Evolutionary conservation across 2,888 invertebrate genomes (phyloP), one percentile per base, ranked within the genome.

Genomic region (Pseudanteris insignis): DNA sequence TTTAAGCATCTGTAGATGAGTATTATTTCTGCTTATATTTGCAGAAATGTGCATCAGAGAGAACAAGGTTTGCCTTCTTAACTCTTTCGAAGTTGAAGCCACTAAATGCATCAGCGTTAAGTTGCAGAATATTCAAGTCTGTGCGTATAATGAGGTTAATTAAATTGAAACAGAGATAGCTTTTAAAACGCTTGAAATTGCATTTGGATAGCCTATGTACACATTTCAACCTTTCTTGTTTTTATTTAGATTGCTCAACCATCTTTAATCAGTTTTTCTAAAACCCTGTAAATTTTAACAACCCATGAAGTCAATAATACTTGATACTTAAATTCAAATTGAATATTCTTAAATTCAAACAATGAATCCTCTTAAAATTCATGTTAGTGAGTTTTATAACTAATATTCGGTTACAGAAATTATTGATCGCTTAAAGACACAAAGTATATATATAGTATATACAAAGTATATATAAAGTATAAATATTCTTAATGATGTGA

Each of bases 91-190:
- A 41, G 41, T 50, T 62, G 32, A 46, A 57, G 46, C 55, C 57
- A 32, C 54, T 62, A 62, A 62, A 57, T 57, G 55, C 62, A 55
- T 61, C 61, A 53, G 47, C 58, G 50, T 58, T 58, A 50, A 59
- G 36, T 53, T 47, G 55, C 37, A 30, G 51, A 62, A 62, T 62
- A 62, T 62, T 62, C 55, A 46, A 46, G 51, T 55, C 55, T 46
- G 37, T 54, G 62, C 57, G 44, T 51, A 57, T 62, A 62, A 62
- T 62, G 55, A 57, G 51, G 57, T 62, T 62, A 57, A 62, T 62
- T 62, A 57, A 62, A 57, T 62, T 62, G 55, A 62, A 62, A 57
- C 51, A 46, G 61, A 61, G 61, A 44, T 55, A 40, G 57, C 57
- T 62, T 62, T 62, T 62, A 62, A 62, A 62, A 62, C 14, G 41